Evolutionary conservation across 2,888 invertebrate species (phyloP).

Genomic region (Trisateles emortualis): DNA sequence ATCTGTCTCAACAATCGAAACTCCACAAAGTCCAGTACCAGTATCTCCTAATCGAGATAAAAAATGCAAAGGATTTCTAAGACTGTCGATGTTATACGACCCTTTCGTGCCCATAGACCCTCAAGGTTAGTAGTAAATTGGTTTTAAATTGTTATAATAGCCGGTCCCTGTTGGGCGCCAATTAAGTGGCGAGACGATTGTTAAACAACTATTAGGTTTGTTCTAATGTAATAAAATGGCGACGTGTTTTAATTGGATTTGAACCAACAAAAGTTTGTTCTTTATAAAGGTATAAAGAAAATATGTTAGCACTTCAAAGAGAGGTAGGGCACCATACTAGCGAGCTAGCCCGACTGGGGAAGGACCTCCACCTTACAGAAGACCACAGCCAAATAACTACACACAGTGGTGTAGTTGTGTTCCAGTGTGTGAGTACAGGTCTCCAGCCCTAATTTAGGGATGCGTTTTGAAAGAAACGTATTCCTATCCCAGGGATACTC

Average conservation of each 20-base stretch:
- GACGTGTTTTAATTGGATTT: neutral
- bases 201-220: conserved; percentile 32
- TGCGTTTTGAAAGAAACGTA: too few species aligned
- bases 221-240: conserved; percentile 2
- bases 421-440: too few species aligned
- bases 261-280: neutral
- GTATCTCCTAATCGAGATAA: conserved; percentile 59
- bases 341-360: too few species aligned
- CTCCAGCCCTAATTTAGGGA: too few species aligned
- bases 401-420: too few species aligned
- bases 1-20: conserved; percentile 53
- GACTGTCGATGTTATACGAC: conserved; percentile 61
- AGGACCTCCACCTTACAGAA: too few species aligned
- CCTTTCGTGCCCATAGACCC: conserved; percentile 85
- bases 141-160: conserved; percentile 34
- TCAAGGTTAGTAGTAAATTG: conserved; percentile 77
- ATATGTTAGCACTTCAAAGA: neutral
- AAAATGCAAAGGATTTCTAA: conserved; percentile 58
- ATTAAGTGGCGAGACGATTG: conserved; percentile 37
- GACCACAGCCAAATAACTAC: too few species aligned
- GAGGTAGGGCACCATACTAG: too few species aligned
- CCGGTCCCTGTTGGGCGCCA: conserved; percentile 58
- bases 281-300: neutral
- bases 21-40: conserved; percentile 77
- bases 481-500: too few species aligned